Evolutionary conservation across 2,888 invertebrate genomes (phyloP).

Genomic region (Cephus pygmeus): DNA sequence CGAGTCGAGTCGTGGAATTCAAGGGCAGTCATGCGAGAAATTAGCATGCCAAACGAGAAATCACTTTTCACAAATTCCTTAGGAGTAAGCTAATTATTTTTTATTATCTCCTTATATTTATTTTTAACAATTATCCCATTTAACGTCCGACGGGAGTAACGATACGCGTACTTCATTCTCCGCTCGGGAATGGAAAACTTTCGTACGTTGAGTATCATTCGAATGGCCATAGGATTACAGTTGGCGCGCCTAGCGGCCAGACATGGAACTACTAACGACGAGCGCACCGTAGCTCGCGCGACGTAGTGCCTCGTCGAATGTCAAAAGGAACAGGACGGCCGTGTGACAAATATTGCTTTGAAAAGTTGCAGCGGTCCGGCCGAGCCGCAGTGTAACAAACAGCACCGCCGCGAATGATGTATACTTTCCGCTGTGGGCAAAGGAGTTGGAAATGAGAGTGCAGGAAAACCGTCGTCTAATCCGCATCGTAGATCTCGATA

Average conservation of each 20-base stretch:
- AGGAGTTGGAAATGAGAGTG: neutral
- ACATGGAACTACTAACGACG: neutral
- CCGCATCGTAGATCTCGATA: conserved; percentile 1
- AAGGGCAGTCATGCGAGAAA: neutral
- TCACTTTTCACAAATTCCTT: neutral
- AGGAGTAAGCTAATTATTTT: neutral
- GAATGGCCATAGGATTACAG: neutral
- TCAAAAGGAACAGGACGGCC: neutral
- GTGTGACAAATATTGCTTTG: conserved; percentile 15
- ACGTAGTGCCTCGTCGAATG: neutral
- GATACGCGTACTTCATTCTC: neutral
- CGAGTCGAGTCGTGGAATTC: neutral
- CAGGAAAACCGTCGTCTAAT: neutral
- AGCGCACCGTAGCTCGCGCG: neutral
- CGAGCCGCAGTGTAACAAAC: conserved; percentile 11
- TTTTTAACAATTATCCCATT: neutral
- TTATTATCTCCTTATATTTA: neutral
- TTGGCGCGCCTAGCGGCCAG: neutral
- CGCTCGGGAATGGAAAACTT: neutral
- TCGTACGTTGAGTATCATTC: neutral
- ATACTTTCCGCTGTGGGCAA: conserved; percentile 13
- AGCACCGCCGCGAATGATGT: conserved; percentile 14
- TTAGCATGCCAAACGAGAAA: neutral
- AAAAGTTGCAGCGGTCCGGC: conserved; percentile 11
- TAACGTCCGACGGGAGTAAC: neutral